These are phyloP conservation scores for Terebella lapidaria DNA, from an alignment of 2,888 invertebrate species.

Conservation along the genomic window DNA sequence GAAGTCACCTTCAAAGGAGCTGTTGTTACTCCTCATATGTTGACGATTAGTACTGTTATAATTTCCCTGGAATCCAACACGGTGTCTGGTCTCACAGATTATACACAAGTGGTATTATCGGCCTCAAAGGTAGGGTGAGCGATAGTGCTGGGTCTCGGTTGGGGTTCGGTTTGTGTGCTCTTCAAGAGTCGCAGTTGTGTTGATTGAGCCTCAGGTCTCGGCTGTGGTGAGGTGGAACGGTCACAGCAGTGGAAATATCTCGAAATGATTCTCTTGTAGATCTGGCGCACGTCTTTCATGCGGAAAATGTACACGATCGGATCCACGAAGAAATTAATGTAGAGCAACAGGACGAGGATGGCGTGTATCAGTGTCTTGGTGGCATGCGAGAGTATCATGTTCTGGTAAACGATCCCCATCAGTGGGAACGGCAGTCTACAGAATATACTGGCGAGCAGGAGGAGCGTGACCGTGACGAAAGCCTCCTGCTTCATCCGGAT, in stretches of 20 bases:
- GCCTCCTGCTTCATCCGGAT: constrained; percentile 23
- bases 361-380: constrained; percentile 9
- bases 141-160: too few species aligned
- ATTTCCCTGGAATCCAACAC: too few species aligned
- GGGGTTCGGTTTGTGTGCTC: too few species aligned
- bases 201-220: too few species aligned
- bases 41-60: too few species aligned
- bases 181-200: too few species aligned
- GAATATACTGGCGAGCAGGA: constrained; percentile 18
- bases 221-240: too few species aligned
- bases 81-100: too few species aligned
- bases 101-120: too few species aligned
- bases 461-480: constrained; percentile 20
- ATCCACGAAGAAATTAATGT: constrained; percentile 23
- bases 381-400: not conserved
- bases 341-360: constrained; percentile 16
- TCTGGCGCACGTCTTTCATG: constrained; percentile 14
- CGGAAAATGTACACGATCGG: constrained; percentile 22
- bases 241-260: not conserved
- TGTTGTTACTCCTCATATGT: too few species aligned
- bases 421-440: constrained; percentile 23
- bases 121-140: too few species aligned
- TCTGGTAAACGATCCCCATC: constrained; percentile 12
- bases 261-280: not conserved
- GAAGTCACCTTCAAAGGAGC: too few species aligned